Conservation (phyloP, 1,140 invertebrate genomes). For the Drosophila ohnishii region DNA sequence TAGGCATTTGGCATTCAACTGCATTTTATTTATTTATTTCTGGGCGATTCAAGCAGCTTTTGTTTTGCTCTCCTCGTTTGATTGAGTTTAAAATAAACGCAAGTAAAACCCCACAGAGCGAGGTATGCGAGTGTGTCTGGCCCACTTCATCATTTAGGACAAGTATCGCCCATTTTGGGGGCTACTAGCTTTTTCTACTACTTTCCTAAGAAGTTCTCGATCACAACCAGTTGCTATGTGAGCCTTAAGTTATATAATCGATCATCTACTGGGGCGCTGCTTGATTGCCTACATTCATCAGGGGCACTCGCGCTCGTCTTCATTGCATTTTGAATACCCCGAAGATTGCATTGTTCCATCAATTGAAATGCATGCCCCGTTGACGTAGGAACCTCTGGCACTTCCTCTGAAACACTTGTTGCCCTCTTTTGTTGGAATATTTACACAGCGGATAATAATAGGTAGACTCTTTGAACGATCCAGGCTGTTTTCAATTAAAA, state of each 20-base stretch:
- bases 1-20: constrained; percentile 38
- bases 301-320: constrained; percentile 17
- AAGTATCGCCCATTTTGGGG: constrained; percentile 3
- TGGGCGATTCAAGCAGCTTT: constrained; percentile 18
- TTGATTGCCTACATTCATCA: constrained; percentile 29
- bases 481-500: not conserved
- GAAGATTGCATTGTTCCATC: constrained; percentile 37
- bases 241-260: constrained; percentile 20
- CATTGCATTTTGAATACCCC: constrained; percentile 16
- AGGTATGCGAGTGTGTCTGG: constrained; percentile 24
- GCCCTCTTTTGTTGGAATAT: constrained; percentile 11
- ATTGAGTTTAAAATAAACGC: constrained; percentile 48
- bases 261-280: constrained; percentile 16
- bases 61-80: constrained; percentile 32
- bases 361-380: constrained; percentile 47
- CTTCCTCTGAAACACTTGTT: constrained; percentile 21
- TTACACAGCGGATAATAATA: constrained; percentile 15
- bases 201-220: constrained; percentile 1
- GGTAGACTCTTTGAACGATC: not conserved
- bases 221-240: constrained; percentile 11
- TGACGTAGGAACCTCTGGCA: constrained; percentile 25
- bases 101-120: constrained; percentile 24
- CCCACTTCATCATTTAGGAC: constrained; percentile 16
- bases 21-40: constrained; percentile 49
- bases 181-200: not conserved